Evolutionary conservation across 2,113 vertebrate species (phyloP).

Genomic region (Pomatostomus ruficeps): DNA sequence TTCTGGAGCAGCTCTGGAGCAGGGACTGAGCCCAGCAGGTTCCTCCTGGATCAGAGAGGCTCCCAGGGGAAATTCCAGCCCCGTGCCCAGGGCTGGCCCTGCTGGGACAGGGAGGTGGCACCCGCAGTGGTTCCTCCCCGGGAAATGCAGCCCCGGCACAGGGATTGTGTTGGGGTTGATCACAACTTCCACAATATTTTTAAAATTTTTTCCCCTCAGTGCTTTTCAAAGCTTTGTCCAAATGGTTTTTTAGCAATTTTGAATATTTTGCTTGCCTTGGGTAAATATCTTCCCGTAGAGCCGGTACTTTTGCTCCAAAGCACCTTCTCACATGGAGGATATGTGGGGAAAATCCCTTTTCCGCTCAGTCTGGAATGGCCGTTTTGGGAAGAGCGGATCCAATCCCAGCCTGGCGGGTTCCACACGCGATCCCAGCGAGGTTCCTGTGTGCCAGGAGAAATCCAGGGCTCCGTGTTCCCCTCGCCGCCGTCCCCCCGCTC

Average conservation of each 20-base stretch:
- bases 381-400: neutral
- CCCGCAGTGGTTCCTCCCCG: fast-evolving
- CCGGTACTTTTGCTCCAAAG: neutral
- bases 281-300: neutral
- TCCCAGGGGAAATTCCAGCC: fast-evolving
- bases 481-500: neutral
- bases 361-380: neutral
- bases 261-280: neutral
- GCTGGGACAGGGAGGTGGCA: too few relatives aligned
- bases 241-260: neutral
- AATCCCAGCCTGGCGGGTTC: neutral
- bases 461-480: neutral
- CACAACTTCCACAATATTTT: fast-evolving
- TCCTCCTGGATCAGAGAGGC: neutral
- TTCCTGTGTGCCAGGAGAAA: neutral
- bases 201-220: neutral
- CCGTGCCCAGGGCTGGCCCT: neutral
- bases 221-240: neutral
- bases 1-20: neutral
- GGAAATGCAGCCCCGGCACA: neutral
- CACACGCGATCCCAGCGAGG: neutral
- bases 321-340: fast-evolving
- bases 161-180: neutral
- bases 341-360: neutral
- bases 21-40: neutral